phyloP scores from a whole-genome alignment of 2,797 vertebrate genomes.

The Mergus octosetaceus region DNA sequence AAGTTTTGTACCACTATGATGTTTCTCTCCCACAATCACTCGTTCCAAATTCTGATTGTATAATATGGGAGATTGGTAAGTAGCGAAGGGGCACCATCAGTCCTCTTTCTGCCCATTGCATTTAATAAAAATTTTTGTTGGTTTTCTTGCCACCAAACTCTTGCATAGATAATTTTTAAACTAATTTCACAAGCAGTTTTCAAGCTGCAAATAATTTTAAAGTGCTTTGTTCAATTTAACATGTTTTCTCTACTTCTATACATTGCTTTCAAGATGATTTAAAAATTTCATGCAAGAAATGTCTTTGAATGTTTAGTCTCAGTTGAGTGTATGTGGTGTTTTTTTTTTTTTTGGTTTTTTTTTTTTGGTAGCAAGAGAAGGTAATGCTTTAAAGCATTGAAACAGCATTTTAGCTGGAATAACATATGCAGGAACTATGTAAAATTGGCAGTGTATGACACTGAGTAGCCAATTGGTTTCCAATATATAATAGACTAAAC shows the following conservation, averaged over 20 bases:
- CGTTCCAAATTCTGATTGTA: background rate
- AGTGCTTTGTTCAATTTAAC: conserved; percentile 35
- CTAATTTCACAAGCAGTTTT: conserved; percentile 36
- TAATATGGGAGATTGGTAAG: background rate
- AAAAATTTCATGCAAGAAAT: conserved; percentile 26
- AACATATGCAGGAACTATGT: conserved; percentile 45
- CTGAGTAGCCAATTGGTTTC: conserved; percentile 48
- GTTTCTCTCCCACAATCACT: background rate
- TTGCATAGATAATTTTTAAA: conserved; percentile 40
- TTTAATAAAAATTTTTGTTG: conserved; percentile 25
- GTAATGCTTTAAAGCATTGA: conserved; percentile 61
- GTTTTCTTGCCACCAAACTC: conserved; percentile 50
- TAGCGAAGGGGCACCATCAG: background rate
- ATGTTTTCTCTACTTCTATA: conserved; percentile 36
- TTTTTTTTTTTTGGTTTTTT: too few relatives aligned
- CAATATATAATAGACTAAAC: conserved; percentile 44
- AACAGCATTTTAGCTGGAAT: conserved; percentile 57
- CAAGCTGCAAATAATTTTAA: conserved; percentile 16
- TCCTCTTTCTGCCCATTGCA: background rate
- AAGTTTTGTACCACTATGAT: conserved; percentile 42
- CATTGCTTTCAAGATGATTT: conserved; percentile 33
- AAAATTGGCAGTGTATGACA: conserved; percentile 41
- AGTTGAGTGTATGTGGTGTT: background rate
- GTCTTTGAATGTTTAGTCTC: conserved; percentile 42
- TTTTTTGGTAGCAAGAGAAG: background rate